Evolutionary conservation across 1,140 invertebrate species (phyloP), one percentile per base, ranked within the genome.

Genomic region (Lanistes nyassanus): DNA sequence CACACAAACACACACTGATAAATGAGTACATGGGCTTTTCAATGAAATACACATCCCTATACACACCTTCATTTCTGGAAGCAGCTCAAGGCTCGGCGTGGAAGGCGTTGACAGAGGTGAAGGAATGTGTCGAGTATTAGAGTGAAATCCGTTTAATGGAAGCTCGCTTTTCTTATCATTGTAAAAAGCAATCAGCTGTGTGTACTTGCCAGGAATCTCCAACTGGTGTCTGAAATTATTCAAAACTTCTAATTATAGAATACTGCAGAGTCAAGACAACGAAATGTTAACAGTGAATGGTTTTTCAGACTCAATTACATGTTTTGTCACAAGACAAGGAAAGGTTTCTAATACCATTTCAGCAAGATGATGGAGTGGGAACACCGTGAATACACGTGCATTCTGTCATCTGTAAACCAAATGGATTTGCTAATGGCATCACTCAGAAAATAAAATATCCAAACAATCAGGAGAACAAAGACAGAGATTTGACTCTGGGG

Each of bases 201-300:
- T 75, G 76, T 90, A 90, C 34, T 85, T 87, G 0, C 88, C 88
- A 47, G 88, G 88, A 55, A 81, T 85, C 77, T 90, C 88, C 39
- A 90, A 79, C 76, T 89, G 88, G 78, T 89, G 88, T 74, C 89
- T 90, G 80, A 1, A 77, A 80, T 75, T 55, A 65, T 72, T 71
- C 62, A 76, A 47, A 68, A 34, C 69, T 55, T 23, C 51, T 19
- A 67, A 74, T n/a, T n/a, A n/a, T n/a, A n/a, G n/a, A n/a, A n/a
- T n/a, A n/a, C n/a, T n/a, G n/a, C n/a, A n/a, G n/a, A n/a, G n/a
- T n/a, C n/a, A n/a, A n/a, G n/a, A n/a, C n/a, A n/a, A n/a, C n/a
- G n/a, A n/a, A n/a, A n/a, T n/a, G n/a, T n/a, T n/a, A n/a, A n/a
- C n/a, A n/a, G n/a, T n/a, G n/a, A n/a, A n/a, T n/a, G n/a, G n/a